Evolutionary conservation across 2,113 vertebrate genomes (phyloP).

Genomic region (Martes martes): DNA sequence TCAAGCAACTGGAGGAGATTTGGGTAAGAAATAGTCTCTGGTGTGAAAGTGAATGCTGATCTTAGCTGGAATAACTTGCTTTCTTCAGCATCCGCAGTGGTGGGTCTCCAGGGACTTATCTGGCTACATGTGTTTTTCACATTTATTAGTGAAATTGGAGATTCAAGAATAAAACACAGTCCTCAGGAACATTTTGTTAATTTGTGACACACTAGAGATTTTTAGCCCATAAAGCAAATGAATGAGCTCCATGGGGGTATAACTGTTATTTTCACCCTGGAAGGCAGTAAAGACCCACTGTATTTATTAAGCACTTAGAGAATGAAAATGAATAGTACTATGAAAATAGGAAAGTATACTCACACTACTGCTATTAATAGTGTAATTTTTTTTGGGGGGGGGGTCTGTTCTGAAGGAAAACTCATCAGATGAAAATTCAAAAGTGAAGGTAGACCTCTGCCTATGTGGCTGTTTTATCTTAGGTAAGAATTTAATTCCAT

Average conservation of each 20-base stretch:
- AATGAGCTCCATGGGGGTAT: conserved; percentile 43
- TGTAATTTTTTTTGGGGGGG: neutral
- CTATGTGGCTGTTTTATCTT: conserved; percentile 36
- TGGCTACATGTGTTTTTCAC: conserved; percentile 67
- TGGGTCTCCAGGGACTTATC: conserved; percentile 52
- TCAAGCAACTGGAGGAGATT: neutral
- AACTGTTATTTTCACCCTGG: conserved; percentile 48
- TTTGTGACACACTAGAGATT: conserved; percentile 42
- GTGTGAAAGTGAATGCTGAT: conserved; percentile 9
- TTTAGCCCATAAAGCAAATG: conserved; percentile 58
- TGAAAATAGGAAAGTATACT: conserved; percentile 57
- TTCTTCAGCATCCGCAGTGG: conserved; percentile 58
- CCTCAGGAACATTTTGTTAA: conserved; percentile 58
- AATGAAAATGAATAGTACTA: conserved; percentile 54
- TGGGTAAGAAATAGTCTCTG: neutral
- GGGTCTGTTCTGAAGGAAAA: conserved; percentile 46
- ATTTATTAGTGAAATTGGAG: conserved; percentile 75
- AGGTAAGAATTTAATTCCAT: conserved; percentile 11
- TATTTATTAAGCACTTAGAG: conserved; percentile 68
- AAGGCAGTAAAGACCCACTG: conserved; percentile 56
- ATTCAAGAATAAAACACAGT: conserved; percentile 64
- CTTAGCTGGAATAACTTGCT: conserved; percentile 48
- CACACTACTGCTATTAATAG: conserved; percentile 24
- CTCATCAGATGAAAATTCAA: neutral
- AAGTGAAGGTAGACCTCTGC: neutral